These are phyloP conservation scores for Ara ararauna DNA, from an alignment of 2,797 vertebrate genomes.

Conservation along the genomic window DNA sequence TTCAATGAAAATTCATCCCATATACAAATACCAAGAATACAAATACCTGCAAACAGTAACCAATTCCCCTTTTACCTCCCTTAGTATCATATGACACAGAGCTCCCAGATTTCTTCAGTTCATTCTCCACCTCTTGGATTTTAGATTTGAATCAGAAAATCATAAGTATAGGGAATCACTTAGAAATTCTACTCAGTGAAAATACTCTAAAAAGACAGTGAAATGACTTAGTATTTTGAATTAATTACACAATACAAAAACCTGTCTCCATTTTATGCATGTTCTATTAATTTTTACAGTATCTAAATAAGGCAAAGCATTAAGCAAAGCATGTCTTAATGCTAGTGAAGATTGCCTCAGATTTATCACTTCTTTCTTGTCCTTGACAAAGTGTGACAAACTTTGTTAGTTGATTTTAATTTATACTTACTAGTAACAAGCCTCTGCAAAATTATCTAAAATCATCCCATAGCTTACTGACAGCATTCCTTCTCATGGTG, in stretches of 20 bases:
- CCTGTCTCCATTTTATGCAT: not conserved
- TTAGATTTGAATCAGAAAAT: not conserved
- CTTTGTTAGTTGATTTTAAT: not conserved
- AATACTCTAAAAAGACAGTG: not conserved
- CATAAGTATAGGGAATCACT: not conserved
- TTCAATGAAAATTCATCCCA: not conserved
- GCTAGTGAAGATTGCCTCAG: not conserved
- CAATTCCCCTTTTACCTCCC: not conserved
- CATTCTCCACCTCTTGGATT: not conserved
- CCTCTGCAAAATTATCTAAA: not conserved
- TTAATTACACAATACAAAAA: not conserved
- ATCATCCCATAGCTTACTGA: not conserved
- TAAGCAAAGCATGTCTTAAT: not conserved
- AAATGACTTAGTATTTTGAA: not conserved
- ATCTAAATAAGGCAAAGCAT: not conserved
- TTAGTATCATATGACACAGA: too few relatives aligned
- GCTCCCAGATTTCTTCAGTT: not conserved
- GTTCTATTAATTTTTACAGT: not conserved
- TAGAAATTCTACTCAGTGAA: not conserved
- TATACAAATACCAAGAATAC: not conserved
- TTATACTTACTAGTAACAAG: not conserved
- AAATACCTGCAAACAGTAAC: not conserved
- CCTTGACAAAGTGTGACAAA: not conserved
- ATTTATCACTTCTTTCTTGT: not conserved
- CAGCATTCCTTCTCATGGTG: not conserved